These are phyloP conservation scores for Oreohelix idahoensis DNA, from an alignment of 1,140 invertebrate genomes.

Conservation along the genomic window DNA sequence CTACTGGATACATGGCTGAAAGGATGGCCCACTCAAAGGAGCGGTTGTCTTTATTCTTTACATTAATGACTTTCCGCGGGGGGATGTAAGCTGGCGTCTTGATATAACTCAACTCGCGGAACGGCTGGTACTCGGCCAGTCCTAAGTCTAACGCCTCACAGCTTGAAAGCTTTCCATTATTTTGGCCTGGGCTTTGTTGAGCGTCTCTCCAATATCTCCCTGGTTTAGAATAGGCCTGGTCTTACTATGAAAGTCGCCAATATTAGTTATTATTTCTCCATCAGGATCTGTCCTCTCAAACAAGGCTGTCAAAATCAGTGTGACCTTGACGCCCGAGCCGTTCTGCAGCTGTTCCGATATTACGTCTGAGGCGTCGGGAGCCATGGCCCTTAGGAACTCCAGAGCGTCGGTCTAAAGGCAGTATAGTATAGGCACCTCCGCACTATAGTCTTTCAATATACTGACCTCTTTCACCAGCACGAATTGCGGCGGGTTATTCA, in stretches of 20 bases:
- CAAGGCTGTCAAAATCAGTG: not conserved
- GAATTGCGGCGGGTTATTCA: no score
- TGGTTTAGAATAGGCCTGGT: not conserved
- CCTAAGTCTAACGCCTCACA: not conserved
- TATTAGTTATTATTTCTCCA: not conserved
- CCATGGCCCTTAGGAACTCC: no score
- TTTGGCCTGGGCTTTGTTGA: not conserved
- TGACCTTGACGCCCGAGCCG: no score
- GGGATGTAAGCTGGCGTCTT: not conserved
- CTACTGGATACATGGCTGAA: not conserved
- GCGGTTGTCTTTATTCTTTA: not conserved
- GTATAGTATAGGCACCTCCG: no score
- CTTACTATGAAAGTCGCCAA: not conserved
- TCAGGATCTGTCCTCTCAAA: no score
- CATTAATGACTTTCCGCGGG: not conserved
- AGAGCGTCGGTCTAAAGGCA: no score
- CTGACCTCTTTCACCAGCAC: no score
- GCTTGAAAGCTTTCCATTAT: not conserved
- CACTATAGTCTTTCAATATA: no score
- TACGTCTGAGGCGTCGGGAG: no score
- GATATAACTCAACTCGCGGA: not conserved
- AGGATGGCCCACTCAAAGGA: not conserved
- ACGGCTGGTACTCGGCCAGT: not conserved
- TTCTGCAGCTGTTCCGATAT: no score
- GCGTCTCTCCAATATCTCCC: no score